These are phyloP conservation scores for Troides helena DNA, from an alignment of 2,888 invertebrate genomes.

Conservation along the genomic window DNA sequence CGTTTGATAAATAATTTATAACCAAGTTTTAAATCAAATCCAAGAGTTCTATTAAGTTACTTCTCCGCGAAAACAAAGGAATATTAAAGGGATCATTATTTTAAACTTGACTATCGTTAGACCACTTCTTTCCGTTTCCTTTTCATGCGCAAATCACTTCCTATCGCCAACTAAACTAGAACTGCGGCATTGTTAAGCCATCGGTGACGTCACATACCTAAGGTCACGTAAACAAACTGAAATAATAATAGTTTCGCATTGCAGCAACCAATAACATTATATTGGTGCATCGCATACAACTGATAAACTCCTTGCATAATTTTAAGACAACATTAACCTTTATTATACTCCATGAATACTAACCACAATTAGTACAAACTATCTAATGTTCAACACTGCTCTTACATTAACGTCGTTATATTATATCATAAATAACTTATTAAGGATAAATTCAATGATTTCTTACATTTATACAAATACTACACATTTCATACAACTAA, in stretches of 20 bases:
- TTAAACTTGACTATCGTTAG: background rate
- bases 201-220: conserved; percentile 1
- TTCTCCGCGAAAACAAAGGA: background rate
- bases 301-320: conserved; percentile 14
- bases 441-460: too few species aligned
- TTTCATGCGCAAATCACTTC: conserved; percentile 1
- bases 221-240: conserved; percentile 17
- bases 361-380: background rate
- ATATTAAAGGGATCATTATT: background rate
- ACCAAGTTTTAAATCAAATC: background rate
- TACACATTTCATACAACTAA: too few species aligned
- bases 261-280: conserved; percentile 8
- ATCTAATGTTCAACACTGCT: background rate
- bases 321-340: conserved; percentile 7
- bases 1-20: too few species aligned
- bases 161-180: background rate
- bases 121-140: background rate
- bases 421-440: background rate
- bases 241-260: conserved; percentile 14
- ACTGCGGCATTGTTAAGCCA: background rate
- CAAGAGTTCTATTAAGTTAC: background rate
- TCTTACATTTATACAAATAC: too few species aligned
- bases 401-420: background rate
- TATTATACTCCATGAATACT: background rate
- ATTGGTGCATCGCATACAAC: background rate